Evolutionary conservation across 2,797 vertebrate genomes (phyloP).

Genomic region (Protonibea diacanthus): DNA sequence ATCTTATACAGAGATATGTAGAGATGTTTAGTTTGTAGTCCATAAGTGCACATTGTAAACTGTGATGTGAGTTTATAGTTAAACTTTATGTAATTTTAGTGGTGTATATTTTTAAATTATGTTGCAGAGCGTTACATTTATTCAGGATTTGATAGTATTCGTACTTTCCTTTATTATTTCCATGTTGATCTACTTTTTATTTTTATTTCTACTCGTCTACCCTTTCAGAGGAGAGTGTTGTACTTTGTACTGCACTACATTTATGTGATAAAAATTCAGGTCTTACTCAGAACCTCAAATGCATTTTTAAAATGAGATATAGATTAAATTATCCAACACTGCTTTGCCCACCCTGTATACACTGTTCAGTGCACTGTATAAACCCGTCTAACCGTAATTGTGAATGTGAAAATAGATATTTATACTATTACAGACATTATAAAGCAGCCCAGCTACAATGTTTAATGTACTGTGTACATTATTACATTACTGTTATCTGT

Average conservation of each 20-base stretch:
- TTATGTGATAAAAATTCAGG: neutral
- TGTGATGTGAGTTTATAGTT: neutral
- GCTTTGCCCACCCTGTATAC: too few relatives aligned
- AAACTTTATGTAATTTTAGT: neutral
- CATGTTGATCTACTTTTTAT: neutral
- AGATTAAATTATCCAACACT: too few relatives aligned
- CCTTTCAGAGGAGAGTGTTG: neutral
- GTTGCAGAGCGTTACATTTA: neutral
- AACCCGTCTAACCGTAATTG: too few relatives aligned
- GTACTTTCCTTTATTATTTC: neutral
- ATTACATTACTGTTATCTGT: too few relatives aligned
- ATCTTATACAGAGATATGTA: too few relatives aligned
- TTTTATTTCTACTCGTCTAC: neutral
- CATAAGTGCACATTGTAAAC: neutral
- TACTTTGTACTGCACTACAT: neutral
- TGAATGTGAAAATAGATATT: too few relatives aligned
- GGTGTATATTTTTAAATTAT: neutral
- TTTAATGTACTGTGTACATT: too few relatives aligned
- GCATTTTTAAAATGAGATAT: neutral
- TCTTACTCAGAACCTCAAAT: neutral
- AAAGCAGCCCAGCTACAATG: too few relatives aligned
- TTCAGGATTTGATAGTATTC: neutral
- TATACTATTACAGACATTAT: too few relatives aligned
- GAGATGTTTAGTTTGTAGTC: too few relatives aligned
- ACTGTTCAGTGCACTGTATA: too few relatives aligned